Evolutionary conservation across 2,888 invertebrate genomes (phyloP), one percentile per base, ranked within the genome.

Genomic region (Busseola fusca): DNA sequence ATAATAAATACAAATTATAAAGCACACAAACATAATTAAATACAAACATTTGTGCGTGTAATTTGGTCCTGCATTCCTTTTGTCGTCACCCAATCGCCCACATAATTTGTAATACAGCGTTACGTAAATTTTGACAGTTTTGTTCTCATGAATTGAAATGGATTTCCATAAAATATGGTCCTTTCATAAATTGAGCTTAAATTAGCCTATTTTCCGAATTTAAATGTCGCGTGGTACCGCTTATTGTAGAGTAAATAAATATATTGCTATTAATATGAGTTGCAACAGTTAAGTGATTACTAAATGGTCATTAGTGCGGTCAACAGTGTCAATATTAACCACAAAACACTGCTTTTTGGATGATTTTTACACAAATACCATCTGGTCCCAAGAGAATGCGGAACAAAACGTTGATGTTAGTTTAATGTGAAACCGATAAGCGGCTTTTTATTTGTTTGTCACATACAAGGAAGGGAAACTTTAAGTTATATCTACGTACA

Each of bases 81-180:
- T 77, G 59, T 72, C n/a, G 34, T 16, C 21, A 30, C n/a, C 40
- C 27, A 69, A 73, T 64, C 40, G 63, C n/a, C 42, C 56, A 64
- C 56, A 78, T 60, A 66, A 81, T 67, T 64, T 27, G 59, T 64
- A 69, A 69, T 56, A 59, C 42, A 7, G n/a, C 21, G 18, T 73
- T 69, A 60, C 16, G 48, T 65, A 65, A 45, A 58, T 73, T 69
- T 34, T 64, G 59, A 34, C 67, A 56, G 62, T 78, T 78, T 59
- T 74, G 45, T 45, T 57, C 62, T 34, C 37, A 18, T 25, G 40
- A 78, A 69, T 73, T 81, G 64, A 72, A 82, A 71, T 70, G 25
- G 25, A 79, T 64, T 82, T 74, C 72, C 74, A 78, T 80, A 62
- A 78, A 78, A 82, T 80, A 83, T 80, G 81, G 76, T 78, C 71